A percentile compares a stretch with the other conserved stretches of the same genome.
phyloP scores from a whole-genome alignment of 2,888 invertebrate genomes.

The Ophion ellenae region DNA sequence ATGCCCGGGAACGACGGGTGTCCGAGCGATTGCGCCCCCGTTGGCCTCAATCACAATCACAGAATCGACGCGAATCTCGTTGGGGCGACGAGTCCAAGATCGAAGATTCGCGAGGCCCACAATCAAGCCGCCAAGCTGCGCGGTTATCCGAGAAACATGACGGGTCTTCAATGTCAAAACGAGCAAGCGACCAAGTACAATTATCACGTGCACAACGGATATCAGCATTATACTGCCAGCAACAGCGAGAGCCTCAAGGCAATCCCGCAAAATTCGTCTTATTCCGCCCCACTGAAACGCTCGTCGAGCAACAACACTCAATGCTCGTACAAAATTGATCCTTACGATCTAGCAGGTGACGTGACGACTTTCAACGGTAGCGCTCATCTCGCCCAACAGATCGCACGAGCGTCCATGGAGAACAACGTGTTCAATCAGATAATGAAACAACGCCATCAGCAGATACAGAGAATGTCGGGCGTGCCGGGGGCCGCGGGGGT shows the following conservation, averaged over 20 bases:
- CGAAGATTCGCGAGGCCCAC: conserved; percentile 69
- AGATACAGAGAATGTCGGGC: conserved; percentile 72
- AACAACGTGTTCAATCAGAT: conserved; percentile 78
- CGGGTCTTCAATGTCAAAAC: conserved; percentile 61
- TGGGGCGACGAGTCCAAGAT: conserved; percentile 76
- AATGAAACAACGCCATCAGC: conserved; percentile 79
- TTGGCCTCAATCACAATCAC: conserved; percentile 72
- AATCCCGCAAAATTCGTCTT: conserved; percentile 73
- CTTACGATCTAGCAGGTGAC: conserved; percentile 76
- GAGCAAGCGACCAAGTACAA: conserved; percentile 77
- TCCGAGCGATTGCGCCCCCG: conserved; percentile 71
- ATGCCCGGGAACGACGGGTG: conserved; percentile 69
- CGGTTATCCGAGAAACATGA: conserved; percentile 78
- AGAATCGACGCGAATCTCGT: conserved; percentile 77
- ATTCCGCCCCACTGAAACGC: conserved; percentile 76
- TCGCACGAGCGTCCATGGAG: conserved; percentile 72
- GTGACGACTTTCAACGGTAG: conserved; percentile 71
- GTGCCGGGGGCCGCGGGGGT: conserved; percentile 75
- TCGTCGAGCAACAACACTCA: conserved; percentile 56
- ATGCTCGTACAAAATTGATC: conserved; percentile 76
- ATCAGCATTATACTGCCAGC: conserved; percentile 78
- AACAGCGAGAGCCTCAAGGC: conserved; percentile 77
- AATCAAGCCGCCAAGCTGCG: conserved; percentile 43
- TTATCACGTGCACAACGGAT: conserved; percentile 76
- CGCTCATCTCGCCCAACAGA: conserved; percentile 75